Base-by-base conservation (phyloP, 1,140 invertebrate species). In the Stegodyphus dumicola region DNA sequence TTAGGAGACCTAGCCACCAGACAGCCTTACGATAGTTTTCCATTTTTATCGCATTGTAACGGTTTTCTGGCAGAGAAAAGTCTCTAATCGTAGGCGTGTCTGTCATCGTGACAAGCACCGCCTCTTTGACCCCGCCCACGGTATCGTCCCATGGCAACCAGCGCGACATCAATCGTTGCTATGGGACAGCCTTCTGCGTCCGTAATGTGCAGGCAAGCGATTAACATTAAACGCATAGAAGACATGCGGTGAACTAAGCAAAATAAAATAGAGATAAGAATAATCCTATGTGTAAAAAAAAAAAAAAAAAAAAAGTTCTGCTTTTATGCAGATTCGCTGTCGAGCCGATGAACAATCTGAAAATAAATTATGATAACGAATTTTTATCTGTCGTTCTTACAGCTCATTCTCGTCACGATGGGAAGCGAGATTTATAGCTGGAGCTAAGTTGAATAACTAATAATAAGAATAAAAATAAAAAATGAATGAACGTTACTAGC, bases 341-440 rank as follows among this genome's bases (percentile, higher is more conserved):
- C 9, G 78, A 73, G 33, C 49, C 78, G 56, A 81, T 81, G 70
- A 60, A 53, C 67, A 81, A 81, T 73, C 69, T 17, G 18, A 60
- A 81, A 81, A 81, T 81, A 81, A 81, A 81, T 81, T 81, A 81
- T 81, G 78, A 81, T 81, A 81, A 81, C 65, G 48, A 51, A 67
- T 49, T 73, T 73, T 78, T 69, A 78, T 69, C 53, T 78, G 49
- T 60, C 66, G 73, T 48, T 56, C 11, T 15, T 17, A 15, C 52
- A 75, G n/a, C 56, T 53, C 56, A 54, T 75, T 60, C 73, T 56
- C 52, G 54, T 75, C 56, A 60, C 15, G 56, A 33, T 33, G 33
- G 1, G 33, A 33, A 33, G 33, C 33, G 33, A 33, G 33, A 33
- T 33, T 33, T 33, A 33, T 33, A 33, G 33, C 3, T 33, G 33